Conservation (phyloP, 1,140 invertebrate species). For the Drosophila novamexicana region DNA sequence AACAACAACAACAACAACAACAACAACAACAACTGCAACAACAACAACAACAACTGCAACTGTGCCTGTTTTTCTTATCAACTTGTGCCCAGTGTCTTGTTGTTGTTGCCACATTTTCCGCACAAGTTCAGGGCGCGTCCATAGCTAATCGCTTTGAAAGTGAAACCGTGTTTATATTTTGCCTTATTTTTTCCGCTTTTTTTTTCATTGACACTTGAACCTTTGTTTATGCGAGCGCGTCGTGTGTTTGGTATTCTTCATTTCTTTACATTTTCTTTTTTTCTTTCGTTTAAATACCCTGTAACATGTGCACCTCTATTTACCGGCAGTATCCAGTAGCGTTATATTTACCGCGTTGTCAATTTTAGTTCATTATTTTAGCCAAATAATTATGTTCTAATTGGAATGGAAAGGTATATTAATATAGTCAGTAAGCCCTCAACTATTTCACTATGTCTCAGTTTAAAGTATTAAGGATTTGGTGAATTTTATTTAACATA, state of each 20-base stretch:
- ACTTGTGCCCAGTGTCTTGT: slow-evolving; percentile 13
- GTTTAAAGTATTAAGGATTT: too few species aligned
- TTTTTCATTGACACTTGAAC: slow-evolving; percentile 26
- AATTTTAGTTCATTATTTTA: too few species aligned
- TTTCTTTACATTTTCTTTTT: background rate
- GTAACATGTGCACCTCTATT: slow-evolving; percentile 1
- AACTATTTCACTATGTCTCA: too few species aligned
- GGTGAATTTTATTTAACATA: too few species aligned
- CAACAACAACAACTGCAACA: slow-evolving; percentile 2
- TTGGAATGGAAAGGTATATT: too few species aligned
- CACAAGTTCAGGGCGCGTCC: slow-evolving; percentile 63
- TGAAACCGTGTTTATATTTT: slow-evolving; percentile 79
- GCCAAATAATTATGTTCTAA: too few species aligned
- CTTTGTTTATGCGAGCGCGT: slow-evolving; percentile 36
- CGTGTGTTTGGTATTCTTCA: slow-evolving; percentile 44
- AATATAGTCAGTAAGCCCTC: too few species aligned
- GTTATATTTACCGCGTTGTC: too few species aligned
- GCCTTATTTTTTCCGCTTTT: slow-evolving; percentile 61
- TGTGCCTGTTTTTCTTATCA: slow-evolving; percentile 66
- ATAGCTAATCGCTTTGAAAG: slow-evolving; percentile 80
- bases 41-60: slow-evolving; percentile 3
- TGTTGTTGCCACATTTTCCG: slow-evolving; percentile 53
- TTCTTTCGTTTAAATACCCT: slow-evolving; percentile 16
- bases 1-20: slow-evolving; percentile 1
- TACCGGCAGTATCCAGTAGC: background rate